Evolutionary conservation across 2,113 vertebrate genomes (phyloP).

Genomic region (Jaculus jaculus): DNA sequence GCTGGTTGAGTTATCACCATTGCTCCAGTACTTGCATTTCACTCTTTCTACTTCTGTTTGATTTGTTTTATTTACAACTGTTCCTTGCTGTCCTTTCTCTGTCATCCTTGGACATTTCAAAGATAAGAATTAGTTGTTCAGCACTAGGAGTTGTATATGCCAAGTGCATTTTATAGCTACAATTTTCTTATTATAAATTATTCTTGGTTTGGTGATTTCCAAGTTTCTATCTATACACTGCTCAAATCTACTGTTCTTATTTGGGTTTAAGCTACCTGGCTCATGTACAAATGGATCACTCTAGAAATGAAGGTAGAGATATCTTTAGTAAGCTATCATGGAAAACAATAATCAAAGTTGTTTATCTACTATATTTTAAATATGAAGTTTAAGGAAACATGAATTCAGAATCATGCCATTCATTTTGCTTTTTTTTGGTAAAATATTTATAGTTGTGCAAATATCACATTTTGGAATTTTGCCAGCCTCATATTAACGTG

Average conservation of each 20-base stretch:
- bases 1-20: background rate
- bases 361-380: slow-evolving; percentile 1
- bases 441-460: background rate
- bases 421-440: too few relatives aligned
- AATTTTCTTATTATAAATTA: background rate
- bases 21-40: background rate
- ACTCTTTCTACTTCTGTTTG: background rate
- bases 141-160: background rate
- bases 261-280: background rate
- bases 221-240: background rate
- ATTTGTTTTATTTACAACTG: background rate
- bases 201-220: background rate
- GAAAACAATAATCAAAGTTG: background rate
- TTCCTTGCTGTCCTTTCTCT: background rate
- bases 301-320: background rate
- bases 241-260: background rate
- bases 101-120: background rate
- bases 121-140: background rate
- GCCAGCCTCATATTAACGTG: background rate
- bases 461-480: background rate
- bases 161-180: background rate
- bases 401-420: background rate
- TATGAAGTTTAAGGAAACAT: background rate
- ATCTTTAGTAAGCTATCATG: background rate
- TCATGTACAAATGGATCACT: background rate